Evolutionary conservation across 2,888 invertebrate species (phyloP), one percentile per base, ranked within the genome.

Genomic region (Agriopis leucophaearia): DNA sequence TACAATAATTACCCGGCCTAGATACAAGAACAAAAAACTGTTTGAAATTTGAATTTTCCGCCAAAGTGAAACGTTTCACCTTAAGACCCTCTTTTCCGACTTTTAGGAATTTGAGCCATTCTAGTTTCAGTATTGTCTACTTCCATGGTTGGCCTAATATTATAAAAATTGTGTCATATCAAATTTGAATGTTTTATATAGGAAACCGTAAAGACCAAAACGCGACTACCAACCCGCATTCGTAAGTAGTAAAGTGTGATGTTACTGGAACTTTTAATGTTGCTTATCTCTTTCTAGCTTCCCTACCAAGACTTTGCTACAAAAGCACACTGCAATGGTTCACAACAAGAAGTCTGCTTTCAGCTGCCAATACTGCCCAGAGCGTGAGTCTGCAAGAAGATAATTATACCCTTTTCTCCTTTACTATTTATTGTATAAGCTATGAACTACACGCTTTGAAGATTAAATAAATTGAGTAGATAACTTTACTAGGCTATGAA

Each of bases 331-430:
- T 47, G 78, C 78, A 8, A 65, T 72, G 4, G 72, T 87, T 8
- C 89, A 90, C 77, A 78, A 78, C 44, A 81, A 77, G 60, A 79
- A 79, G 47, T 76, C 83, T 0, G 72, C 71, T 0, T 84, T 81
- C 70, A 74, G 79, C 72, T 90, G 91, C 79, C 82, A 88, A 57
- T 91, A 91, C 75, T 90, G 91, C 65, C 85, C 89, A 27, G 84
- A 87, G 88, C 88, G 90, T 91, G 90, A 91, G 90, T 89, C 82
- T 58, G 47, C 65, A 74, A 62, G 69, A 57, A 66, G 36, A 63
- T 27, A 15, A 18, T 45, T 38, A 40, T 16, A 35, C 64, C 18
- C 16, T n/a, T 42, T 18, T 48, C 16, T 38, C n/a, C 42, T 54
- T 12, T 9, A 15, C 36, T 55, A 42, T 42, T 16, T 51, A 38